Conservation (phyloP, 1,140 invertebrate species). For the Panulirus ornatus region DNA sequence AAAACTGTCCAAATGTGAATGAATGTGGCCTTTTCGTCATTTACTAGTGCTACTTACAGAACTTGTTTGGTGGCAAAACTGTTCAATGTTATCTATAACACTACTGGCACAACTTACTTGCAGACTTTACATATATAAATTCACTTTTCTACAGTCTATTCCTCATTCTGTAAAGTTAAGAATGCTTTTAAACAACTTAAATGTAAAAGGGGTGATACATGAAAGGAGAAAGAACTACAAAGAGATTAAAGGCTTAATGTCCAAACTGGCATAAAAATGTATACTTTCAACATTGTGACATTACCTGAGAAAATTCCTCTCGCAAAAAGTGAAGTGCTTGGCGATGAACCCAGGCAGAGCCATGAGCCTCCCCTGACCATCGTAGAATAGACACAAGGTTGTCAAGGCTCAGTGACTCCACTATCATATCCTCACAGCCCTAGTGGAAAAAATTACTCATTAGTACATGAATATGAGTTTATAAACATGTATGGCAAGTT, state of each 20-base stretch:
- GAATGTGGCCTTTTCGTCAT: too few relatives aligned
- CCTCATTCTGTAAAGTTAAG: neutral
- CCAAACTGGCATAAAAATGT: neutral
- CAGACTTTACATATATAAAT: too few relatives aligned
- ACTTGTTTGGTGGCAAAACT: too few relatives aligned
- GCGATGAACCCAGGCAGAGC: constrained; percentile 93
- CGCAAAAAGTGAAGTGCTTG: constrained; percentile 90
- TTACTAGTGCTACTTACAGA: too few relatives aligned
- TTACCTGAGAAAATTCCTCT: constrained; percentile 90
- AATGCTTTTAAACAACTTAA: too few relatives aligned
- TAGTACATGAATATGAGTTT: neutral
- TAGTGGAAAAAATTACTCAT: constrained; percentile 4
- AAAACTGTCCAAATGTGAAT: too few relatives aligned
- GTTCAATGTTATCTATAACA: too few relatives aligned
- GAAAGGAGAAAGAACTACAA: too few relatives aligned
- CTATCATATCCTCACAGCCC: constrained; percentile 94
- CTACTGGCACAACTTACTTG: too few relatives aligned
- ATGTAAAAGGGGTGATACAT: too few relatives aligned
- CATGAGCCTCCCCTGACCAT: constrained; percentile 93
- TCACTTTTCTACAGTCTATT: neutral
- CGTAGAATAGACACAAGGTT: constrained; percentile 82
- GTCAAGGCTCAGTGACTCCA: constrained; percentile 90
- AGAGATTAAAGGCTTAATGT: too few relatives aligned
- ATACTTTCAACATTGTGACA: constrained; percentile 68
- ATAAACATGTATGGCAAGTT: too few relatives aligned